Evolutionary conservation across 2,888 invertebrate genomes (phyloP).

Genomic region (Temnothorax unifasciatus): DNA sequence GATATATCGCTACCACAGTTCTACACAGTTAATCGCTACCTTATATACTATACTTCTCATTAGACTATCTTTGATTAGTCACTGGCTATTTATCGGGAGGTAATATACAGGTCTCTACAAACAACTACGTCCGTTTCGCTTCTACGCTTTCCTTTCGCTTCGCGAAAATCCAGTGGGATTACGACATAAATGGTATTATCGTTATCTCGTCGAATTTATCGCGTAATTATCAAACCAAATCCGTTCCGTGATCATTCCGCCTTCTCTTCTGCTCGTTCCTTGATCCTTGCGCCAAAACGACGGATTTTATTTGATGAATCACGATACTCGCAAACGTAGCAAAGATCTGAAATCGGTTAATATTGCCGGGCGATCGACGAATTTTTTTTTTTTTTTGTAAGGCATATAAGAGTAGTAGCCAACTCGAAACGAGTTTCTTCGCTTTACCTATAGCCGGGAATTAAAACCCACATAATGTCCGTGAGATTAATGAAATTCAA

Average conservation of each 20-base stretch:
- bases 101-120: conserved; percentile 83
- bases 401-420: conserved; percentile 63
- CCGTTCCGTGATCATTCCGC: conserved; percentile 47
- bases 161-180: conserved; percentile 69
- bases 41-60: conserved; percentile 78
- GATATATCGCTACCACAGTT: conserved; percentile 83
- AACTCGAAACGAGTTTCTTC: conserved; percentile 49
- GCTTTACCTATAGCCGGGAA: background rate
- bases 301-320: conserved; percentile 41
- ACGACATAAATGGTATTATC: conserved; percentile 65
- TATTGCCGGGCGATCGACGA: conserved; percentile 20
- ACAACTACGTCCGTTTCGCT: conserved; percentile 77
- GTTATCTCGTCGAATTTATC: conserved; percentile 47
- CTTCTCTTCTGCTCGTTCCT: background rate
- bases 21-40: conserved; percentile 81
- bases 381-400: conserved; percentile 46
- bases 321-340: conserved; percentile 33
- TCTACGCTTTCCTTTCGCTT: conserved; percentile 68
- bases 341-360: conserved; percentile 43
- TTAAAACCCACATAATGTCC: conserved; percentile 27
- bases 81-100: conserved; percentile 79
- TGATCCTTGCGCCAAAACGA: background rate
- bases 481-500: background rate
- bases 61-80: conserved; percentile 83
- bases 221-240: conserved; percentile 59